Percentiles rank a stretch among this genome's conserved stretches.
Evolutionary conservation across 2,113 vertebrate genomes (phyloP).

Genomic region (Lipotes vexillifer): DNA sequence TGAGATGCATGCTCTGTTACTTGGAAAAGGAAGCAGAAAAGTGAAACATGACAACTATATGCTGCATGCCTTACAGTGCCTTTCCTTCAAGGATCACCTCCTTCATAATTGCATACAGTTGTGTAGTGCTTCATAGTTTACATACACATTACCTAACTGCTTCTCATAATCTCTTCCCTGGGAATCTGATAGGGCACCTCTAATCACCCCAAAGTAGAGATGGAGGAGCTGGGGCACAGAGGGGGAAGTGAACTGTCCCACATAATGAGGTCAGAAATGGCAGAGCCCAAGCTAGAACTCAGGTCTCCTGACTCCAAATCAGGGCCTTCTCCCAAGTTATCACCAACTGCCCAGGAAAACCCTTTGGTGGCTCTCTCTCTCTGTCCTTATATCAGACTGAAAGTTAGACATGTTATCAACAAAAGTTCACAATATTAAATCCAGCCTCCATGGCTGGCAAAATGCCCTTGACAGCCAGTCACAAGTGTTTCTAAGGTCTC

Average conservation of each 20-base stretch:
- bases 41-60: not conserved
- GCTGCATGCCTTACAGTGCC: not conserved
- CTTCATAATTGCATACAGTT: too few relatives aligned
- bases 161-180: not conserved
- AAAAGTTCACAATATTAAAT: not conserved
- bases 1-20: not conserved
- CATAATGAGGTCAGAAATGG: not conserved
- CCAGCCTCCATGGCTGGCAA: not conserved
- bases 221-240: not conserved
- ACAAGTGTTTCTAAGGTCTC: not conserved
- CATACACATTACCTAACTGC: not conserved
- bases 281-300: not conserved
- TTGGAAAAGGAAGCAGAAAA: not conserved
- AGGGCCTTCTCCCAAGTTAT: not conserved
- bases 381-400: not conserved
- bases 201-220: too few relatives aligned
- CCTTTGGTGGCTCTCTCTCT: not conserved
- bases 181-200: not conserved
- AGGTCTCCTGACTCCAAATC: not conserved
- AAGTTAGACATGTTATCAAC: not conserved
- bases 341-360: not conserved
- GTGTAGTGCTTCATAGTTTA: not conserved
- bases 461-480: not conserved
- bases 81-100: not conserved
- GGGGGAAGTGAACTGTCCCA: not conserved